phyloP scores from a whole-genome alignment of 2,888 invertebrate species.

The Xanthia togata region DNA sequence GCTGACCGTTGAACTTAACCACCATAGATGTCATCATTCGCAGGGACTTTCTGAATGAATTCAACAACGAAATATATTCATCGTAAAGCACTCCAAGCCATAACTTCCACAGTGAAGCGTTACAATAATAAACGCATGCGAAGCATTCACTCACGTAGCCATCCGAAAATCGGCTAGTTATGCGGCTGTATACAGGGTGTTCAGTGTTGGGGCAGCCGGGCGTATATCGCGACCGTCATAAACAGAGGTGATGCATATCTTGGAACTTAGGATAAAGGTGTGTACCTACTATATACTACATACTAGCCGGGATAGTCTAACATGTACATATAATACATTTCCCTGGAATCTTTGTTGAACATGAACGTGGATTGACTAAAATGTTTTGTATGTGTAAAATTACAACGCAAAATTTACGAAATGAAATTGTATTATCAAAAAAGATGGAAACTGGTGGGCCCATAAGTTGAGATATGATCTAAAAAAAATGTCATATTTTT shows the following conservation, averaged over 20 bases:
- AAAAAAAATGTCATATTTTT: too few species aligned
- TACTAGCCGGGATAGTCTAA: background rate
- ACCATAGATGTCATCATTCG: background rate
- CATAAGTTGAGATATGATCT: too few species aligned
- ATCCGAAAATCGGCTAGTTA: slow-evolving; percentile 57
- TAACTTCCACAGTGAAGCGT: slow-evolving; percentile 11
- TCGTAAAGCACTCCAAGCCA: slow-evolving; percentile 11
- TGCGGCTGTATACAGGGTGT: slow-evolving; percentile 39
- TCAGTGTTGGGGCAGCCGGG: slow-evolving; percentile 37
- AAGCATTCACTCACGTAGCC: slow-evolving; percentile 45
- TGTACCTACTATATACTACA: slow-evolving; percentile 1
- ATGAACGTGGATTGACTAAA: slow-evolving; percentile 5
- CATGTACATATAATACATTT: background rate
- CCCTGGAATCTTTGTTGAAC: slow-evolving; percentile 17
- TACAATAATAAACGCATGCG: slow-evolving; percentile 48
- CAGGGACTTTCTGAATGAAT: background rate
- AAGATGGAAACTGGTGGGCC: too few species aligned
- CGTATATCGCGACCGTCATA: slow-evolving; percentile 52
- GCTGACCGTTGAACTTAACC: background rate
- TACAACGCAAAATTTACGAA: background rate
- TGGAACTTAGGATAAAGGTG: slow-evolving; percentile 33
- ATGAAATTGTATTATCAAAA: background rate
- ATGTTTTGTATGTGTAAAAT: slow-evolving; percentile 1
- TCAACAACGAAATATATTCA: slow-evolving; percentile 7
- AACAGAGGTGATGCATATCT: slow-evolving; percentile 49